Base-by-base conservation (phyloP, 2,888 invertebrate species). In the Pristionchus fissidentatus region DNA sequence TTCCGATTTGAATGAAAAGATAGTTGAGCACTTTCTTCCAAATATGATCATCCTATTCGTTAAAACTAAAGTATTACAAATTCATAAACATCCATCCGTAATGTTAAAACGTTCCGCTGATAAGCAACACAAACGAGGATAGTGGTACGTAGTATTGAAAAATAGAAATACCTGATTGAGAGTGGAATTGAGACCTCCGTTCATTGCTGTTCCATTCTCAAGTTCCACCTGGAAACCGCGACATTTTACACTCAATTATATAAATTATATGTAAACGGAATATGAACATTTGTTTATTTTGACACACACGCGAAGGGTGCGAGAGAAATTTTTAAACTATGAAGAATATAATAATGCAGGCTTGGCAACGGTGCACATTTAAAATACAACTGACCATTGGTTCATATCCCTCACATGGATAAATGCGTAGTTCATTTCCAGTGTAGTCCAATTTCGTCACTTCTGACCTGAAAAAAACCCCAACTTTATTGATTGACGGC, bases 361-460 rank as follows among this genome's bases (percentile, higher is more conserved):
- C 49, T 15, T 49, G 19, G 49, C 49, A 15, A 49, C 49, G 13
- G 49, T 49, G 49, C 49, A 10, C 49, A n/a, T 49, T 49, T 19
- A 49, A 19, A 15, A 49, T 49, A 15, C 49, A 49, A 49, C 66
- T 70, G 26, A 70, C 70, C 70, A 70, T 70, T 0, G 85, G 81
- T 22, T 49, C 66, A 78, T 89, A 90, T 5, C 41, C 80, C 1
- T 87, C 87, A 10, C 84, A 84, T 15, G 89, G 94, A 93, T 97
- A 97, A 83, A 97, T 96, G 89, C 97, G 97, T 92, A 98, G 97
- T 96, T 98, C 97, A 93, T 97, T 96, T 35, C 97, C 97, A 93
- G 97, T 97, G 92, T 97, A 98, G 93, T 98, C 97, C 89, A 98
- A 96, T 81, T 90, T 90, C 93, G 96, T 96, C 80, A 98, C 96